Evolutionary conservation across 2,888 invertebrate species (phyloP).

Genomic region (Eucriotettix oculatus): DNA sequence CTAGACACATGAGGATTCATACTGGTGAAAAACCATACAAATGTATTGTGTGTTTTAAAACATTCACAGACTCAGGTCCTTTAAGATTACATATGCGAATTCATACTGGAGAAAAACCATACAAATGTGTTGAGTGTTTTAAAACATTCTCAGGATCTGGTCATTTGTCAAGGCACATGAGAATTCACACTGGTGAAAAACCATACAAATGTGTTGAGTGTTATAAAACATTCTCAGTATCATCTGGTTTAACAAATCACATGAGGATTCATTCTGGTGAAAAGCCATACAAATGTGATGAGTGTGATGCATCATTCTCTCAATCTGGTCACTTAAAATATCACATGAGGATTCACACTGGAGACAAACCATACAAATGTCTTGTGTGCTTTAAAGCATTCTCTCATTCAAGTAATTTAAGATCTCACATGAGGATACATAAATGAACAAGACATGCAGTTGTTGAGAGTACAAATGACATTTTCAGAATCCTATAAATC

Average conservation of each 20-base stretch:
- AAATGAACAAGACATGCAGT: no score
- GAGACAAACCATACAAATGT: no score
- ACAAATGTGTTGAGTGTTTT: background rate
- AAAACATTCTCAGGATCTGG: background rate
- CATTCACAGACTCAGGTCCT: background rate
- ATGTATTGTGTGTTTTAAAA: background rate
- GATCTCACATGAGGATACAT: no score
- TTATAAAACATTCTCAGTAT: background rate
- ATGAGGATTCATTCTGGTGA: background rate
- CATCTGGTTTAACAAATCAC: background rate
- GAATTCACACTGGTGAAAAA: background rate
- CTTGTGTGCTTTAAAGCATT: no score
- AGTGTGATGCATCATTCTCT: background rate
- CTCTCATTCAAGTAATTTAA: no score
- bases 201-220: background rate
- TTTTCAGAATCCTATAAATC: no score
- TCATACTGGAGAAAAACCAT: background rate
- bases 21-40: background rate
- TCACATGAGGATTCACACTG: no score
- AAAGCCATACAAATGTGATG: background rate
- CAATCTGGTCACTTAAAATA: background rate
- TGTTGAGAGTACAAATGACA: no score
- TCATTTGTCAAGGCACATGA: background rate
- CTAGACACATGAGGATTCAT: background rate
- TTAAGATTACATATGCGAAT: background rate